A percentile compares a stretch with the other conserved stretches of the same genome.
Conservation (phyloP, 2,888 invertebrate species). For the Oscheius sp. region DNA sequence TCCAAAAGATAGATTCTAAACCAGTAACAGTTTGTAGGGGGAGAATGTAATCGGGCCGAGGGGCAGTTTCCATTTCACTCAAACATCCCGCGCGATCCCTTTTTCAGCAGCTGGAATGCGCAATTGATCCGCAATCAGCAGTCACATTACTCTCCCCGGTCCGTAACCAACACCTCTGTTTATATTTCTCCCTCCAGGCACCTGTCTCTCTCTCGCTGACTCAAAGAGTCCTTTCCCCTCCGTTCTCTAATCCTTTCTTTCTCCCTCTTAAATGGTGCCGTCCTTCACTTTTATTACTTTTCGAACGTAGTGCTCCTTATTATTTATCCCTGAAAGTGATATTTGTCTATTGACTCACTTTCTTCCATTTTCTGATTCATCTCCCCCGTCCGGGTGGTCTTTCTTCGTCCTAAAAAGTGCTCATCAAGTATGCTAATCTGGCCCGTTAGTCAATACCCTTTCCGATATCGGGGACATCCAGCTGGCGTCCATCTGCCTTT, state of each 20-base stretch:
- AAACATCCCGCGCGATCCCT: constrained; percentile 1
- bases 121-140: constrained; percentile 11
- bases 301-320: not conserved
- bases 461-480: constrained; percentile 6
- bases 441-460: not conserved
- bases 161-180: constrained; percentile 12
- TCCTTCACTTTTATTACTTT: not conserved
- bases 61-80: constrained; percentile 7
- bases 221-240: not conserved
- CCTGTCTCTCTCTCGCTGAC: no score
- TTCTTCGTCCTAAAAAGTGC: not conserved
- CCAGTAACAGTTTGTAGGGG: not conserved
- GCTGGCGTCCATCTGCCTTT: constrained; percentile 17
- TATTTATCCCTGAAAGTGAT: not conserved
- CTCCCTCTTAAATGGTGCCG: not conserved
- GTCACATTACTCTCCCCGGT: not conserved
- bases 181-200: constrained; percentile 34
- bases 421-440: constrained; percentile 10
- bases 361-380: constrained; percentile 3
- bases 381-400: constrained; percentile 4
- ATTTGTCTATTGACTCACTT: not conserved
- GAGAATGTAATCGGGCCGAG: not conserved
- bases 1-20: not conserved
- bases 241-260: not conserved
- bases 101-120: not conserved